These are phyloP conservation scores for Pipistrellus nathusii DNA, from an alignment of 2,797 vertebrate genomes.

Conservation along the genomic window DNA sequence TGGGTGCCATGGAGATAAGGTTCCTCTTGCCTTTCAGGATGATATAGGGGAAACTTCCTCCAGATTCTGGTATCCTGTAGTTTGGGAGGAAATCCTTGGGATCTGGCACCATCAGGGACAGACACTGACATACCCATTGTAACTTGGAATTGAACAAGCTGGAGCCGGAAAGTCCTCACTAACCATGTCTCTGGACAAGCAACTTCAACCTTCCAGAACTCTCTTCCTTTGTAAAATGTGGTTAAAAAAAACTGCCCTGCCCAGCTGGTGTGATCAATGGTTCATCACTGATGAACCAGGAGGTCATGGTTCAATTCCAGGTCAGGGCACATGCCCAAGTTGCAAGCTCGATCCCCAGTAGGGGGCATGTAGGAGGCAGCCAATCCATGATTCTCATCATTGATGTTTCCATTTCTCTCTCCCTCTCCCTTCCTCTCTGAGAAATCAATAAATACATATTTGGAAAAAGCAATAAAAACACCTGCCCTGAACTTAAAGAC, in stretches of 20 bases:
- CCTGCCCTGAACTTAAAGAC: neutral
- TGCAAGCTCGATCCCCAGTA: too few relatives aligned
- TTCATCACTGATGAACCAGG: too few relatives aligned
- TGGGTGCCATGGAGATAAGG: neutral
- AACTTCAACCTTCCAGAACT: neutral
- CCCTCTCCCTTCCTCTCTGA: too few relatives aligned
- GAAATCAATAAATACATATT: too few relatives aligned
- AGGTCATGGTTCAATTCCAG: too few relatives aligned
- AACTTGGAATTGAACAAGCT: neutral
- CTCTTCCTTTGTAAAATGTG: neutral
- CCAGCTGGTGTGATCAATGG: too few relatives aligned
- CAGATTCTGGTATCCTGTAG: neutral
- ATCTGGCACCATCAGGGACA: neutral
- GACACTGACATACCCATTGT: rapidly evolving
- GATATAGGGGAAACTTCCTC: neutral
- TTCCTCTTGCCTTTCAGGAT: neutral
- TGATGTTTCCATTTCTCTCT: too few relatives aligned
- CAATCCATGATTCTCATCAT: too few relatives aligned
- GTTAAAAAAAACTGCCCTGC: too few relatives aligned
- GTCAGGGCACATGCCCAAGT: too few relatives aligned
- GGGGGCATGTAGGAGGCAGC: too few relatives aligned
- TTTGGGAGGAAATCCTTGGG: neutral
- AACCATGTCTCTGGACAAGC: neutral
- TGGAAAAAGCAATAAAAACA: too few relatives aligned
- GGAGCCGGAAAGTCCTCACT: neutral